phyloP scores from a whole-genome alignment of 2,113 vertebrate genomes.

The Ibidorhyncha struthersii region DNA sequence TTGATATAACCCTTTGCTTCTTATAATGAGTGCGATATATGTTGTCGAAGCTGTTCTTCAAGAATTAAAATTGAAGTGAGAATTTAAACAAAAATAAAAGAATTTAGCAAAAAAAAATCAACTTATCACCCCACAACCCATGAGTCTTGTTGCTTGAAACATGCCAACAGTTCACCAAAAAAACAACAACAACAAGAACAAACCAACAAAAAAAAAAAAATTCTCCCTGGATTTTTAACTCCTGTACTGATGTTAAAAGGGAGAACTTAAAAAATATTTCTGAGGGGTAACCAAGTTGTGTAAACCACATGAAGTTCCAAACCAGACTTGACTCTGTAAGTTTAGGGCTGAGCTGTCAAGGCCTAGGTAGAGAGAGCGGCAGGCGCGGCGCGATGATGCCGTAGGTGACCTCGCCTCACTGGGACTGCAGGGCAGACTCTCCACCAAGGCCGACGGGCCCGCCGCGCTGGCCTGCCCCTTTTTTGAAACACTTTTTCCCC shows the following conservation, averaged over 20 bases:
- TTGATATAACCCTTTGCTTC: slow-evolving; percentile 99
- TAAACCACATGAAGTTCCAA: background rate
- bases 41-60: slow-evolving; percentile 99
- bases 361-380: background rate
- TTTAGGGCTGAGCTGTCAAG: background rate
- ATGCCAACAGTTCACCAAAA: background rate
- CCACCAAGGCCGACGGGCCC: background rate
- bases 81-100: slow-evolving; percentile 99
- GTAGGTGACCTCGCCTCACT: fast-evolving
- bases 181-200: background rate
- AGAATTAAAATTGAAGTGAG: slow-evolving; percentile 99
- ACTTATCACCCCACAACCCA: slow-evolving; percentile 53
- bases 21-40: slow-evolving; percentile 99
- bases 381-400: fast-evolving
- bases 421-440: background rate
- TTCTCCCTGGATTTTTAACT: background rate
- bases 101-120: slow-evolving; percentile 91
- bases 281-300: background rate
- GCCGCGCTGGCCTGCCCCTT: background rate
- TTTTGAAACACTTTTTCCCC: background rate
- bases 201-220: background rate
- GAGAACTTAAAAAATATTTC: background rate
- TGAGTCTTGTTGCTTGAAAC: slow-evolving; percentile 91
- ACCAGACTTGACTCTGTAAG: background rate
- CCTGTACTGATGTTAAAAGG: background rate